Evolutionary conservation across 2,888 invertebrate genomes (phyloP), one percentile per base, ranked within the genome.

Genomic region (Drosophila mettleri): DNA sequence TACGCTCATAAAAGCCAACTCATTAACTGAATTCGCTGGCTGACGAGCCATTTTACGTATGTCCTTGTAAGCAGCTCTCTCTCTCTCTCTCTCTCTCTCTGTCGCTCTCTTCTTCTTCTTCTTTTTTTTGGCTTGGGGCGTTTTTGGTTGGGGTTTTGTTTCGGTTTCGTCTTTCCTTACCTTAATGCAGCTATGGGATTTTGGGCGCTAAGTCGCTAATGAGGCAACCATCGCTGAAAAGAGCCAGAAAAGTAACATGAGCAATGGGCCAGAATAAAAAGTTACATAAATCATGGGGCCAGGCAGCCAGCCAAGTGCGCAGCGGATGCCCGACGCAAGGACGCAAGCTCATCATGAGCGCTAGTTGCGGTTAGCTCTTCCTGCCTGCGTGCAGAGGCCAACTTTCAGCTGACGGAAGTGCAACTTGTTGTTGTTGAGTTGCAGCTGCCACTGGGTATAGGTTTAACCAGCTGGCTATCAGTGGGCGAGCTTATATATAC

Each of bases 181-280:
- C 68, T 49, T 48, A 69, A 65, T 59, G 36, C 68, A 53, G 65
- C 73, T 34, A 29, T 24, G n/a, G 53, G 64, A 58, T 61, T 61
- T 41, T 3, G 33, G 22, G 53, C 31, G 61, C 59, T 78, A 78
- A 89, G 82, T 78, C 71, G 86, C 83, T 83, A 81, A 89, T 83
- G 86, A 87, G 78, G 63, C 71, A 63, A 69, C 48, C 85, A 74
- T 74, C 29, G 67, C 82, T 89, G 74, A 39, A 84, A 88, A 69
- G 59, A 65, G 43, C 20, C 43, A 54, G 36, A 45, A 57, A 54
- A 53, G 62, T 64, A 70, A 45, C 59, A 54, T 70, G 62, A 79
- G 70, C 51, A 74, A 69, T 62, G 53, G 58, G 43, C 55, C 24
- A 57, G 41, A 59, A 80, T 41, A 69, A 55, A 66, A 62, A 33